phyloP scores from a whole-genome alignment of 2,888 invertebrate species.

The Perithous albicinctus region DNA sequence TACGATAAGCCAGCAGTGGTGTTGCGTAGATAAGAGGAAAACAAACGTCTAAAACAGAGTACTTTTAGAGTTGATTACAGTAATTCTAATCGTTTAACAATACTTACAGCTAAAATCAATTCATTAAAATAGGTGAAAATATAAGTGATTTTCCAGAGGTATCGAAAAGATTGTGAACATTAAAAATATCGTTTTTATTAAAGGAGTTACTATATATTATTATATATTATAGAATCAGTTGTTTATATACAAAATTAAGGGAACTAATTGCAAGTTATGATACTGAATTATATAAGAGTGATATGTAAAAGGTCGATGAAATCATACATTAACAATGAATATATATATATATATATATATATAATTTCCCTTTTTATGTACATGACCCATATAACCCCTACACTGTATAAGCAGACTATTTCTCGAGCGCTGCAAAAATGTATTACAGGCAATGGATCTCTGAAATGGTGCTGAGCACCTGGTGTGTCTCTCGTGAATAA shows the following conservation, averaged over 20 bases:
- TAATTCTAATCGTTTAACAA: background rate
- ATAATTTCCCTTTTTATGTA: background rate
- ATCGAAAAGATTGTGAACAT: too few species aligned
- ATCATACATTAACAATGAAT: too few species aligned
- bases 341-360: too few species aligned
- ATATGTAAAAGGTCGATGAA: too few species aligned
- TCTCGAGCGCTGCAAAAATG: background rate
- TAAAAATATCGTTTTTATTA: too few species aligned
- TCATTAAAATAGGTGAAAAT: background rate
- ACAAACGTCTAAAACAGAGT: background rate
- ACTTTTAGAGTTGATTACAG: background rate
- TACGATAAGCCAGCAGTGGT: background rate
- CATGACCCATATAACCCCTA: background rate
- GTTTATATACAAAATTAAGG: too few species aligned
- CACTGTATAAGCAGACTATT: background rate
- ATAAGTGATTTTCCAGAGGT: too few species aligned
- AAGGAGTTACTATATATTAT: too few species aligned
- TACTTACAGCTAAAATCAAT: background rate
- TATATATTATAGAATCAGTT: too few species aligned
- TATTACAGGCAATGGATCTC: background rate
- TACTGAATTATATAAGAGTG: too few species aligned
- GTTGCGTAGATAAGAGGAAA: background rate
- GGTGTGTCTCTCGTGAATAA: conserved; percentile 18
- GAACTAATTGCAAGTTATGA: too few species aligned
- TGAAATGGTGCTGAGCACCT: conserved; percentile 32